phyloP scores from a whole-genome alignment of 2,113 vertebrate genomes.

The Zapus hudsonius region DNA sequence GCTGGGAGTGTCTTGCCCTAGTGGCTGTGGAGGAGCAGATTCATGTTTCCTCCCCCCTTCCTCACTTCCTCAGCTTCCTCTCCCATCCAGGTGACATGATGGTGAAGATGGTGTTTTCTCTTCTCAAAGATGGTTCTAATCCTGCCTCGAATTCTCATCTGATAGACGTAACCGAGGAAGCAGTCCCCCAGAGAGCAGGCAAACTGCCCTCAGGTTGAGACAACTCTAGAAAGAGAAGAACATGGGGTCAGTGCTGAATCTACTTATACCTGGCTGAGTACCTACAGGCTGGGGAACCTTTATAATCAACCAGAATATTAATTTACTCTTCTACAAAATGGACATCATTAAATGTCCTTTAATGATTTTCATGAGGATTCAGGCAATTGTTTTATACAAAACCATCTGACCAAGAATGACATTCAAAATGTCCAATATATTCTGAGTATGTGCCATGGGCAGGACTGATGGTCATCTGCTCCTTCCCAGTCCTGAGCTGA shows the following conservation, averaged over 20 bases:
- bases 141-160: not conserved
- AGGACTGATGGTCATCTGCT: not conserved
- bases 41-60: not conserved
- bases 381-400: conserved; percentile 3
- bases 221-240: not conserved
- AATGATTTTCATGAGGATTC: not conserved
- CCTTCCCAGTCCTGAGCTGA: not conserved
- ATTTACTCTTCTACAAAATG: not conserved
- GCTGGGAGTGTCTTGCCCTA: conserved; percentile 50
- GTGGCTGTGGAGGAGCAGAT: not conserved
- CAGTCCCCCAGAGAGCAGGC: not conserved
- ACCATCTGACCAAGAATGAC: not conserved
- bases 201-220: not conserved
- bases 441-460: not conserved
- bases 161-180: not conserved
- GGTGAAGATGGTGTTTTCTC: not conserved
- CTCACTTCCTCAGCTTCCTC: not conserved
- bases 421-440: not conserved
- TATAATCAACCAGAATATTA: not conserved
- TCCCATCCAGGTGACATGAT: not conserved
- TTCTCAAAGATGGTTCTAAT: not conserved
- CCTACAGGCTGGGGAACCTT: not conserved
- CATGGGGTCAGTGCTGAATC: not conserved
- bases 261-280: not conserved
- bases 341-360: not conserved